phyloP scores from a whole-genome alignment of 2,888 invertebrate genomes.

The Drosophila maculinotata region DNA sequence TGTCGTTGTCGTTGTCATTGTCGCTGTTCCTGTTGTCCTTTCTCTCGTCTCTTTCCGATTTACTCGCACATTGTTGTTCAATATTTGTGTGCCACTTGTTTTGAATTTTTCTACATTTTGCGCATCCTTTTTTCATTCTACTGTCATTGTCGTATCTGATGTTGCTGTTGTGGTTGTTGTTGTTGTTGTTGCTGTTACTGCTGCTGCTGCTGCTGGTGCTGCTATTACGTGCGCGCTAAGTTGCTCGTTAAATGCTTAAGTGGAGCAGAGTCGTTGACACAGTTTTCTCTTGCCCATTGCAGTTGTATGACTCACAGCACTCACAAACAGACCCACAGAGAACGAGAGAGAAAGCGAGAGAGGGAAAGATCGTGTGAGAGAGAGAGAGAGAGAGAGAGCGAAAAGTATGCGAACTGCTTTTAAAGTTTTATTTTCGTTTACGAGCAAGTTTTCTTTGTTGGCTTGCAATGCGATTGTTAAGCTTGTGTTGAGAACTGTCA shows the following conservation, averaged over 20 bases:
- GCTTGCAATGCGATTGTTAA: slow-evolving; percentile 44
- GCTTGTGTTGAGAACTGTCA: slow-evolving; percentile 49
- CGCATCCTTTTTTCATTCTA: slow-evolving; percentile 52
- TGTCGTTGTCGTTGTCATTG: slow-evolving; percentile 7
- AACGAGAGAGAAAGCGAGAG: not conserved
- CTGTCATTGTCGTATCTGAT: slow-evolving; percentile 48
- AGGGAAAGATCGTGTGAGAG: not conserved
- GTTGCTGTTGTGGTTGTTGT: slow-evolving; percentile 5
- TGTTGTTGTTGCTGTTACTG: slow-evolving; percentile 10
- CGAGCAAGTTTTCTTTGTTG: slow-evolving; percentile 52
- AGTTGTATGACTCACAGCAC: slow-evolving; percentile 62
- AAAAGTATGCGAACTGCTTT: slow-evolving; percentile 46
- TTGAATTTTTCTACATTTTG: slow-evolving; percentile 71
- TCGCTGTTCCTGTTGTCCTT: slow-evolving; percentile 31
- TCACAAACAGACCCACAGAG: slow-evolving; percentile 36
- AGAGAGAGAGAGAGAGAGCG: not conserved
- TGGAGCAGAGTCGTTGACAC: slow-evolving; percentile 82
- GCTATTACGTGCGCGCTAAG: slow-evolving; percentile 63
- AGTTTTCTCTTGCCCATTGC: slow-evolving; percentile 63
- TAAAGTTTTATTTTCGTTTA: slow-evolving; percentile 60
- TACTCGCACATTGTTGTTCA: slow-evolving; percentile 64
- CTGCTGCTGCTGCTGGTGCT: slow-evolving; percentile 39
- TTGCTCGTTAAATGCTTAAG: slow-evolving; percentile 78
- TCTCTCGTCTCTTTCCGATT: slow-evolving; percentile 18
- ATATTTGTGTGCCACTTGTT: slow-evolving; percentile 76